Evolutionary conservation across 2,797 vertebrate species (phyloP), one percentile per base, ranked within the genome.

Genomic region (Manis crassicaudata): DNA sequence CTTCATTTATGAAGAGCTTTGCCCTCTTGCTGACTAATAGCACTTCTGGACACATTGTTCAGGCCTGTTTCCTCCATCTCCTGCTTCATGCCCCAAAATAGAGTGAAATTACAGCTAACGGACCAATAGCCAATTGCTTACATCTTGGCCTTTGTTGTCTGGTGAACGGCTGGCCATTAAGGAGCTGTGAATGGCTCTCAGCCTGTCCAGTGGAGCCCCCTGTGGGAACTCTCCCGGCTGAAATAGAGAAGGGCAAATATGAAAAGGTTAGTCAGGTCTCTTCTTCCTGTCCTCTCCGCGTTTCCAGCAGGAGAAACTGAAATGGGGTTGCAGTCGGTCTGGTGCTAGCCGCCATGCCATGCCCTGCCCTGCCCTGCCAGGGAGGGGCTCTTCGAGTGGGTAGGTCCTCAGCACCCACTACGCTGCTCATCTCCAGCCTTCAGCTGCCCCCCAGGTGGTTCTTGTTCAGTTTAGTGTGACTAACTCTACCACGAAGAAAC

Each of bases 81-180:
- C 68, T 65, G 58, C 77, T 76, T 70, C 40, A 62, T 85, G 21
- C 72, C 56, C 73, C 67, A 2, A 73, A 93, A 72, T 77, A 86
- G 62, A 65, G 68, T 58, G 63, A 88, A 96, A 79, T 96, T 94
- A 92, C 16, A 96, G 85, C 75, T 56, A n/a, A 88, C 2, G 11
- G 37, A 65, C 75, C 73, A 72, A 81, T 52, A 40, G 81, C 73
- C 58, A n/a, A 1, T 70, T 94, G 87, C 77, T 27, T 72, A 25
- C 62, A 14, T 90, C 52, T 82, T 95, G 79, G 58, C 73, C n/a
- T 86, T 80, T 92, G 80, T 84, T 93, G 58, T 80, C 52, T 95
- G 67, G 20, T 56, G 56, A 88, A 65, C n/a, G 12, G 5, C 81
- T 68, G 76, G 60, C 75, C 84, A 25, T 60, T 35, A 88, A 50